Percentiles rank a stretch among this genome's conserved stretches.
Evolutionary conservation across 2,113 vertebrate species (phyloP).

Genomic region (Eupsittula cactorum): DNA sequence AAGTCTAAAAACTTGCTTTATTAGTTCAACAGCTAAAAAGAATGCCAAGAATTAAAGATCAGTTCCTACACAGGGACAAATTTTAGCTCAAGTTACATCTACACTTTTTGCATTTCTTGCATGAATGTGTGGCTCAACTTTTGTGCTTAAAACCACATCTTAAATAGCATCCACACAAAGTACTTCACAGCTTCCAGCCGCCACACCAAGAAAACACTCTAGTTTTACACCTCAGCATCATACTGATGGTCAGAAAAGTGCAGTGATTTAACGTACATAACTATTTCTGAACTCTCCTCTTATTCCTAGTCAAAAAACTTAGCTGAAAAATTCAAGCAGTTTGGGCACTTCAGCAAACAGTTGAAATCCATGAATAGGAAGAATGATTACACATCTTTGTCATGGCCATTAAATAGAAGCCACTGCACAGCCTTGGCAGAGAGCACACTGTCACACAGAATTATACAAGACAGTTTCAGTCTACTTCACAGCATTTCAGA

Average conservation of each 20-base stretch:
- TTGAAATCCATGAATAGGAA: neutral
- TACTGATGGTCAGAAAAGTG: neutral
- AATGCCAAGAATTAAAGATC: neutral
- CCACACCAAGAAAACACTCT: neutral
- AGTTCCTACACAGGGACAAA: neutral
- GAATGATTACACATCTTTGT: neutral
- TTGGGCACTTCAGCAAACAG: neutral
- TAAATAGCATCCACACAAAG: accelerated
- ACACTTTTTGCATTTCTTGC: neutral
- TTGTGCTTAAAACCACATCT: neutral
- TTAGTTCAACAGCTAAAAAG: neutral
- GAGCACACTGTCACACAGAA: neutral
- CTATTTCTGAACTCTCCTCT: neutral
- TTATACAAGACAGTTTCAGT: neutral
- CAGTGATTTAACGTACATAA: neutral
- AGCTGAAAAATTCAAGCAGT: neutral
- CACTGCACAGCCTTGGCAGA: neutral
- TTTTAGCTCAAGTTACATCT: neutral
- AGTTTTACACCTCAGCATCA: neutral
- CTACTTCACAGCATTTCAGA: neutral
- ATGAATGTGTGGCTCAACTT: neutral
- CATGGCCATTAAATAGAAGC: neutral
- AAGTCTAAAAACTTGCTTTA: neutral
- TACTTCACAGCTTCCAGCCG: neutral
- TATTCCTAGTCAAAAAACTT: neutral